These are phyloP conservation scores for Griposia aprilina DNA, from an alignment of 2,888 invertebrate species.

Conservation along the genomic window DNA sequence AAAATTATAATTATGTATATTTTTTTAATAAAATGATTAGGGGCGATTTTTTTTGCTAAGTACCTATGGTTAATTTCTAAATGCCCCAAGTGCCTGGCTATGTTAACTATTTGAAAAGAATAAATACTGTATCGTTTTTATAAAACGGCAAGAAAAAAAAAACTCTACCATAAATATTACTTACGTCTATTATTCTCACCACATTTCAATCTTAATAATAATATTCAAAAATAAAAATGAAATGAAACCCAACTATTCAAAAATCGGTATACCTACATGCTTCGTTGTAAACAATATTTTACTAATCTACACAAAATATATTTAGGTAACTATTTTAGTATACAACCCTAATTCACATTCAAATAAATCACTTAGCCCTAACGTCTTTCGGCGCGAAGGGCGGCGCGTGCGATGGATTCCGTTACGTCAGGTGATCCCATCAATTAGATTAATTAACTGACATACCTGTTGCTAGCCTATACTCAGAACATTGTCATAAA, in stretches of 20 bases:
- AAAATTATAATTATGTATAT: too few species aligned
- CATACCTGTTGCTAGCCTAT: constrained; percentile 53
- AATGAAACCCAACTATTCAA: not conserved
- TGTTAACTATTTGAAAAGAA: not conserved
- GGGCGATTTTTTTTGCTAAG: not conserved
- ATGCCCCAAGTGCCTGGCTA: too few species aligned
- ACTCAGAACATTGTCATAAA: not conserved
- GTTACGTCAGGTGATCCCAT: constrained; percentile 83
- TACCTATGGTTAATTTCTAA: not conserved
- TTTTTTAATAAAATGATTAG: not conserved
- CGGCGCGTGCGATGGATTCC: constrained; percentile 80
- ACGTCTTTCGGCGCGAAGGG: constrained; percentile 33
- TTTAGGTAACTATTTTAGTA: too few species aligned
- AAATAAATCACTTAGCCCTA: constrained; percentile 57
- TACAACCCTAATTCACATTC: constrained; percentile 1
- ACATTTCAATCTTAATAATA: not conserved
- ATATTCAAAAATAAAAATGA: not conserved
- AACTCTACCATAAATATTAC: not conserved
- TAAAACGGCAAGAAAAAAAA: not conserved
- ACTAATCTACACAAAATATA: not conserved
- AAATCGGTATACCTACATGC: not conserved
- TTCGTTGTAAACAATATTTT: too few species aligned
- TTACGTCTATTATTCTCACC: not conserved
- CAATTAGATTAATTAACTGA: constrained; percentile 57
- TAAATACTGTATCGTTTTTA: too few species aligned